Evolutionary conservation across 2,888 invertebrate species (phyloP).

Genomic region (Diadegma fenestrale): DNA sequence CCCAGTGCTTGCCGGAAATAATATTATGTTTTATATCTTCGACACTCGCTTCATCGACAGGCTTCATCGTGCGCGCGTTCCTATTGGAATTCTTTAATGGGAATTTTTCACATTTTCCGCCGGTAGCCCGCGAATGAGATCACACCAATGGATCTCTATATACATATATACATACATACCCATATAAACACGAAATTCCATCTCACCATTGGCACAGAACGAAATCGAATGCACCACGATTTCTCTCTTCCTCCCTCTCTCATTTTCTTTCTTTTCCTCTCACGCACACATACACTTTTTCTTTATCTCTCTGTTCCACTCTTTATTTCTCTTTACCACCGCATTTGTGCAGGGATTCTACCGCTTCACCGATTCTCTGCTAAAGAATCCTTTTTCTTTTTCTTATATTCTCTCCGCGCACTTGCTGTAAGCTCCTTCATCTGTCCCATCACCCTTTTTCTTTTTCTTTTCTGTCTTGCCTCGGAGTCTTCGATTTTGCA

Average conservation of each 20-base stretch:
- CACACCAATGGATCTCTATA: conserved; percentile 63
- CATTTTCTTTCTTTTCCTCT: not conserved
- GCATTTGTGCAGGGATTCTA: no score
- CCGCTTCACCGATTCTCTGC: no score
- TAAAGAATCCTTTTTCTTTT: no score
- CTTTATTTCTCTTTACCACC: conserved; percentile 40
- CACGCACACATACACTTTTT: no score
- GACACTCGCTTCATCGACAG: conserved; percentile 51
- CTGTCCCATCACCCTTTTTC: not conserved
- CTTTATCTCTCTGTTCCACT: conserved; percentile 24
- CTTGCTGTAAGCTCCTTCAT: no score
- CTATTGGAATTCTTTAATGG: conserved; percentile 83
- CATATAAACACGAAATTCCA: conserved; percentile 69
- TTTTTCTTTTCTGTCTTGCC: conserved; percentile 39
- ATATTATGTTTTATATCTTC: conserved; percentile 24
- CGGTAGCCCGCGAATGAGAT: conserved; percentile 80
- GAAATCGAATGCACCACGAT: conserved; percentile 71
- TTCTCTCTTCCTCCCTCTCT: conserved; percentile 29
- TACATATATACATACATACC: not conserved
- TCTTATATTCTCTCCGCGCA: no score
- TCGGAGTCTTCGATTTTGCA: conserved; percentile 45
- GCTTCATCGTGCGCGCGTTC: conserved; percentile 18
- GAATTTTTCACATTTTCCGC: conserved; percentile 83
- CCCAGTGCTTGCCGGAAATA: conserved; percentile 7
- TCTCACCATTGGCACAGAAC: conserved; percentile 78